Evolutionary conservation across 2,797 vertebrate species (phyloP).

Genomic region (Lutjanus argentimaculatus): DNA sequence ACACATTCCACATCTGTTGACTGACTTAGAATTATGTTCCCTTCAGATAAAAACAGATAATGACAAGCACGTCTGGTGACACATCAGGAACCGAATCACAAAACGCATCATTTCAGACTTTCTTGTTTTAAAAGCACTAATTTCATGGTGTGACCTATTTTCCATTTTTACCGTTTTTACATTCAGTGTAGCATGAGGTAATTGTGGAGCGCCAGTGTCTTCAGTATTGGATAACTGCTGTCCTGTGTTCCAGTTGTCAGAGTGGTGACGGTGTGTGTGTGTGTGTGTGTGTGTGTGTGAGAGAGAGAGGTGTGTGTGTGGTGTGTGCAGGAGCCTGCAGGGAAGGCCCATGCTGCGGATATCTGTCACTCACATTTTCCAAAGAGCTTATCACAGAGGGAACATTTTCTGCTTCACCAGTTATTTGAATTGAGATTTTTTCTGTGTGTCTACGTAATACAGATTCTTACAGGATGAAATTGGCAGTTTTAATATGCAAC

Average conservation of each 20-base stretch:
- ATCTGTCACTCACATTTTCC: slow-evolving; percentile 77
- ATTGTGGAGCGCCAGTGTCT: slow-evolving; percentile 50
- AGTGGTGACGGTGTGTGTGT: slow-evolving; percentile 13
- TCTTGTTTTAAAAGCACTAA: slow-evolving; percentile 53
- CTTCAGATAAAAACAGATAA: slow-evolving; percentile 25
- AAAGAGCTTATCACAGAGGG: slow-evolving; percentile 81
- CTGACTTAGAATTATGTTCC: background rate
- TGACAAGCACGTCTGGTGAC: slow-evolving; percentile 15
- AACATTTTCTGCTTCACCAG: slow-evolving; percentile 75
- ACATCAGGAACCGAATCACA: slow-evolving; percentile 25
- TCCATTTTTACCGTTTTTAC: slow-evolving; percentile 50
- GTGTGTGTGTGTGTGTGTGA: slow-evolving; percentile 19
- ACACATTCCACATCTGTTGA: slow-evolving; percentile 17
- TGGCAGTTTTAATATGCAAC: slow-evolving; percentile 58
- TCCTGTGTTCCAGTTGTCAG: slow-evolving; percentile 71
- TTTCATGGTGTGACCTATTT: slow-evolving; percentile 68
- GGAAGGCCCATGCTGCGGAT: slow-evolving; percentile 72
- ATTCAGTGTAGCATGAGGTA: slow-evolving; percentile 50
- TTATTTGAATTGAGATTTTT: slow-evolving; percentile 74
- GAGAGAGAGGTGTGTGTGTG: slow-evolving; percentile 19
- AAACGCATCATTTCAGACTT: slow-evolving; percentile 45
- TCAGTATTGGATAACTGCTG: slow-evolving; percentile 62
- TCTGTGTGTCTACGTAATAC: slow-evolving; percentile 58
- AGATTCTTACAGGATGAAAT: slow-evolving; percentile 61
- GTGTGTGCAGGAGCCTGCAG: slow-evolving; percentile 56